Evolutionary conservation across 2,888 invertebrate genomes (phyloP).

Genomic region (Dolichomitus sp.): DNA sequence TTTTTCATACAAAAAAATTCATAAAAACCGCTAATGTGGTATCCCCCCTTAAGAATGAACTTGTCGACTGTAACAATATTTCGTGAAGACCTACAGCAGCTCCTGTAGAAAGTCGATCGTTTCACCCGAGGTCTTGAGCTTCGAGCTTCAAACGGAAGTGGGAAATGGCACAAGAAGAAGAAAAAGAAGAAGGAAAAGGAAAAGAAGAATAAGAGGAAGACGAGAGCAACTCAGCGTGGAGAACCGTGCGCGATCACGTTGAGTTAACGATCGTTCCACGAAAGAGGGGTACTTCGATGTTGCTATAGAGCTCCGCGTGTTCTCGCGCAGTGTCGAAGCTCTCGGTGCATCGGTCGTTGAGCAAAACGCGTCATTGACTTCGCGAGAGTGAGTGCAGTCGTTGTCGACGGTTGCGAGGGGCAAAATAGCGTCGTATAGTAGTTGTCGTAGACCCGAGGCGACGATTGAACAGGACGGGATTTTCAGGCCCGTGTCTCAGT

Average conservation of each 20-base stretch:
- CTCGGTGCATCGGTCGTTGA: conserved; percentile 35
- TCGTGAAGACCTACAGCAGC: neutral
- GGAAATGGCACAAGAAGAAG: conserved; percentile 11
- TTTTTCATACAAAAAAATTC: too few relatives aligned
- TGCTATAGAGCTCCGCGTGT: conserved; percentile 31
- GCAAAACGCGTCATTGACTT: conserved; percentile 36
- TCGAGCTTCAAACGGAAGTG: conserved; percentile 50
- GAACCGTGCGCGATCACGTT: conserved; percentile 53
- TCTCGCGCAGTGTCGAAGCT: conserved; percentile 39
- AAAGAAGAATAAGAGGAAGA: conserved; percentile 44
- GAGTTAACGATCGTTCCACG: conserved; percentile 67
- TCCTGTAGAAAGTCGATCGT: conserved; percentile 27
- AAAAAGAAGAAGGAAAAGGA: conserved; percentile 26
- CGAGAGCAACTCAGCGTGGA: conserved; percentile 26
- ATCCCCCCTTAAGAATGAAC: neutral
- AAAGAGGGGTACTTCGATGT: conserved; percentile 58
- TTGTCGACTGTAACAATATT: neutral
- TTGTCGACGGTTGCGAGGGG: neutral
- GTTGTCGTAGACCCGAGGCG: neutral
- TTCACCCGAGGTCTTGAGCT: conserved; percentile 11
- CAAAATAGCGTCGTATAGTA: conserved; percentile 1
- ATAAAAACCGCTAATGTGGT: too few relatives aligned
- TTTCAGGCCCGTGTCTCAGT: conserved; percentile 13
- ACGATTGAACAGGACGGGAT: conserved; percentile 40
- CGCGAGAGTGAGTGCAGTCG: conserved; percentile 7